Conservation (phyloP, 2,113 vertebrate genomes). For the Oxyruncus cristatus region DNA sequence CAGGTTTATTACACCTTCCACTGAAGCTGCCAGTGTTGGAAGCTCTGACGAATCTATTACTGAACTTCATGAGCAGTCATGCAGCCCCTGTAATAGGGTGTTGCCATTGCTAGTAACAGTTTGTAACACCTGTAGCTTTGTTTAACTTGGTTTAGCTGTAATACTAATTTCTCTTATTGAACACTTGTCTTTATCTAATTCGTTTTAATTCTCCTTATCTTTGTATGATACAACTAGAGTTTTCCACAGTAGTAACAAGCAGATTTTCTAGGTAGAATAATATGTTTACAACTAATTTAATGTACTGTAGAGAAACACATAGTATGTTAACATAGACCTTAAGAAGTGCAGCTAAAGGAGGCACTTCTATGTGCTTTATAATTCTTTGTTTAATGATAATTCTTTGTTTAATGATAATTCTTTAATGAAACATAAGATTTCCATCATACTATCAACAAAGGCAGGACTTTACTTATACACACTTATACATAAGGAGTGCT, state of each 20-base stretch:
- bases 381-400: background rate
- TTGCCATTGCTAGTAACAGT: background rate
- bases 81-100: background rate
- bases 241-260: background rate
- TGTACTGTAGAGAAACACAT: background rate
- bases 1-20: background rate
- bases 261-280: background rate
- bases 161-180: background rate
- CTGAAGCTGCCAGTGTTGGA: background rate
- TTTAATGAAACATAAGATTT: background rate
- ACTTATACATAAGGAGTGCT: background rate
- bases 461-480: background rate
- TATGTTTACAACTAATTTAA: background rate
- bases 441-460: background rate
- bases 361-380: background rate
- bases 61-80: background rate
- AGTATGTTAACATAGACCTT: background rate
- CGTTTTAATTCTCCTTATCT: background rate
- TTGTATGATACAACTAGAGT: background rate
- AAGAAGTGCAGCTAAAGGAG: background rate
- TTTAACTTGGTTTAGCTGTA: background rate
- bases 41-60: background rate
- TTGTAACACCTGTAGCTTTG: background rate
- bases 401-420: background rate
- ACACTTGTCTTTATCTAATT: background rate